Evolutionary conservation across 2,113 vertebrate species (phyloP), one percentile per base, ranked within the genome.

Genomic region (Monopterus albus): DNA sequence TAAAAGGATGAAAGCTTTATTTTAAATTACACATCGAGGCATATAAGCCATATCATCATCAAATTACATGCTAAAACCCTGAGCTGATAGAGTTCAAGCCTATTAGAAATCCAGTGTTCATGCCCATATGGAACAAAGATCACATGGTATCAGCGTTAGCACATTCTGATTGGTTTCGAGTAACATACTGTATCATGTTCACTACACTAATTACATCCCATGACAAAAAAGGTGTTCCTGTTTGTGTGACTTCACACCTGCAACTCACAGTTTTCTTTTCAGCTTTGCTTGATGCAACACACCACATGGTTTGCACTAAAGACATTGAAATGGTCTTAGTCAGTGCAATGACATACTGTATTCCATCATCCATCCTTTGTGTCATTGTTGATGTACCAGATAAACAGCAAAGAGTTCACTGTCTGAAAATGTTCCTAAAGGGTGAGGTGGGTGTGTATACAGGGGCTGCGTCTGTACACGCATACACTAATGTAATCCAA

Each of bases 311-410:
- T 81, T 83, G 43, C 47, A 2, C n/a, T 7, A 59, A 7, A 40
- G 28, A 66, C n/a, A 15, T 40, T n/a, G 23, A 62, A 12, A 62
- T 47, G 35, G 62, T 6, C 28, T 84, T 72, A 77, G 61, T 85
- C 73, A 82, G 21, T 49, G 35, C 46, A 77, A 72, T 66, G 6
- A 60, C 75, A 62, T n/a, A n/a, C n/a, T 1, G 51, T 68, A 7
- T 31, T 42, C 25, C 6, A 14, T 59, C 55, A 39, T 66, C 23
- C 45, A 9, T 56, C 29, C 31, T 10, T 17, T 86, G 82, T 81
- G 79, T 88, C 83, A 87, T 6, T 57, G 38, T 40, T 77, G 68
- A 84, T 33, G 62, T n/a, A 36, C 14, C 21, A 51, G 3, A 46
- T 13, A 68, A 78, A 70, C 43, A 71, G 53, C 17, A 51, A 49